Evolutionary conservation across 1,140 invertebrate species (phyloP).

Genomic region (Leptoteleia sp.): DNA sequence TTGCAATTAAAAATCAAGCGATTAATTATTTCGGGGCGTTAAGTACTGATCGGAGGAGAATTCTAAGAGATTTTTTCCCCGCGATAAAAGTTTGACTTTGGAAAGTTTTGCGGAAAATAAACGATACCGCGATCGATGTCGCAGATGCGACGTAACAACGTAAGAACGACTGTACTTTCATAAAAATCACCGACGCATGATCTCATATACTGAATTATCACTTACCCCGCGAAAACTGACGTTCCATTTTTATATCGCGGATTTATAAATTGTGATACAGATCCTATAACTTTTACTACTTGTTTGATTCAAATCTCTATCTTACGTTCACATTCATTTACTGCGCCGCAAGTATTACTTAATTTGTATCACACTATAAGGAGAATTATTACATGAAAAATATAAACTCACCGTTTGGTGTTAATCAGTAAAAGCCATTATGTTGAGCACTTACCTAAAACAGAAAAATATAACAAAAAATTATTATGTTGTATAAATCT

Average conservation of each 20-base stretch:
- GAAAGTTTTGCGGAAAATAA: background rate
- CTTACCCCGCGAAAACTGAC: slow-evolving; percentile 9
- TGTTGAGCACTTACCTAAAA: too few relatives aligned
- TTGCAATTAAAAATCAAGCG: too few relatives aligned
- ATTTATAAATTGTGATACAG: slow-evolving; percentile 14
- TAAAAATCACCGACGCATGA: slow-evolving; percentile 26
- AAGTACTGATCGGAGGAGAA: too few relatives aligned
- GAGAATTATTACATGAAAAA: too few relatives aligned
- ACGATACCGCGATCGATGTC: slow-evolving; percentile 8
- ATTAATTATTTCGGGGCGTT: too few relatives aligned
- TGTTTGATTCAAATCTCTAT: slow-evolving; percentile 11
- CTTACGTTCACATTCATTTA: background rate
- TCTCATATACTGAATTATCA: slow-evolving; percentile 30
- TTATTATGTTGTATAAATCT: too few relatives aligned
- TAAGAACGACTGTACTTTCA: slow-evolving; percentile 13
- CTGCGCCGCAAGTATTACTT: background rate
- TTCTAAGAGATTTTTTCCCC: too few relatives aligned
- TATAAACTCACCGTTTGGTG: too few relatives aligned
- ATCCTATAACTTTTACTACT: slow-evolving; percentile 18
- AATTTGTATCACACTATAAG: too few relatives aligned
- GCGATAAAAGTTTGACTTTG: background rate
- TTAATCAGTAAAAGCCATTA: too few relatives aligned
- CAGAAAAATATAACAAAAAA: too few relatives aligned
- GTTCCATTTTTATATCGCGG: slow-evolving; percentile 16
- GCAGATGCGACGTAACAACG: slow-evolving; percentile 11